Conservation (phyloP, 2,888 invertebrate species). For the Dascillus cervinus region DNA sequence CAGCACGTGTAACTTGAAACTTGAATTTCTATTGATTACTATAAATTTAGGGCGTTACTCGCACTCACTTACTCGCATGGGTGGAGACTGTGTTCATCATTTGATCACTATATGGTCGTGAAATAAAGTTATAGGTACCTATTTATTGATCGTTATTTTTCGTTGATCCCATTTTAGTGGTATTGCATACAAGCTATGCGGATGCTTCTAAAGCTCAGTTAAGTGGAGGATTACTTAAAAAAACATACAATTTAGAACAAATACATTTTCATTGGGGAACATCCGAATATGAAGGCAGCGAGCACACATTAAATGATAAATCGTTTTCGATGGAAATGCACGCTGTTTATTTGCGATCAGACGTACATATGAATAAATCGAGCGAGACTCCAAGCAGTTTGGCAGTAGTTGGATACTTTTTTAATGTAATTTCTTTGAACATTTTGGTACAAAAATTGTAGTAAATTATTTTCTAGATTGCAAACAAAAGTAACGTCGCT, state of each 20-base stretch:
- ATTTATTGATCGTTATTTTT: too few relatives aligned
- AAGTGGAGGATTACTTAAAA: conserved; percentile 50
- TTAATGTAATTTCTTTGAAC: conserved; percentile 3
- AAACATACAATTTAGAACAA: conserved; percentile 55
- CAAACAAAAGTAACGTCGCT: background rate
- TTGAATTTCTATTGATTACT: too few relatives aligned
- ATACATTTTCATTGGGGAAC: conserved; percentile 64
- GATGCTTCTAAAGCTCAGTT: conserved; percentile 38
- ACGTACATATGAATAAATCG: background rate
- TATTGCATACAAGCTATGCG: conserved; percentile 51
- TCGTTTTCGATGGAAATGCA: conserved; percentile 59
- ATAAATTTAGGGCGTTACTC: background rate
- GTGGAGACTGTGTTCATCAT: background rate
- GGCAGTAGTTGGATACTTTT: conserved; percentile 6
- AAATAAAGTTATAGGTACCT: background rate
- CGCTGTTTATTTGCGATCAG: conserved; percentile 46
- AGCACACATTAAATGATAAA: conserved; percentile 52
- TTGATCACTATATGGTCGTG: background rate
- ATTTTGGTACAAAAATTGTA: too few relatives aligned
- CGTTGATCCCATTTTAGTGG: too few relatives aligned
- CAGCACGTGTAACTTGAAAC: too few relatives aligned
- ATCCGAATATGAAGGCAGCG: conserved; percentile 54
- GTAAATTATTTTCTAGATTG: background rate
- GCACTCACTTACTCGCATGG: background rate
- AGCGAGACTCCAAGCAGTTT: background rate